Base-by-base conservation (phyloP, 2,888 invertebrate genomes). In the Sipha maydis region DNA sequence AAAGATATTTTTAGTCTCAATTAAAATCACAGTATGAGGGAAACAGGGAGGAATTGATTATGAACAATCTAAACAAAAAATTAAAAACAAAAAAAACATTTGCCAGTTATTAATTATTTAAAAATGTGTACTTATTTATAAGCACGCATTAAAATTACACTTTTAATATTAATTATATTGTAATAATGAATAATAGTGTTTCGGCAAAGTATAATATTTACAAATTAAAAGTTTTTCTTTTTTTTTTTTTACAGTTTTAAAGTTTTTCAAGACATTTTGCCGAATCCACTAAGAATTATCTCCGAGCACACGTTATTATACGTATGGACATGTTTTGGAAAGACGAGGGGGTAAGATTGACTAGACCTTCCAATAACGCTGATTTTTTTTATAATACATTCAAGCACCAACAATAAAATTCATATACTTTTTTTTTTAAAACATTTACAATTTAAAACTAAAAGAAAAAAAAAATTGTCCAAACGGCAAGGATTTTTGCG, bases 361-460 rank as follows among this genome's bases (percentile, higher is more conserved):
- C 88, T 88, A 88, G 88, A 88, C 61, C 73, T 75, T 75, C 48
- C 79, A 69, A 28, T 77, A 83, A 56, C 76, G 73, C 56, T 25
- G 31, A 34, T 31, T 25, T 84, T 83, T 31, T 61, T 61, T 85
- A 85, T n/a, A 86, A 79, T 73, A 80, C 80, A 80, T 86, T 80
- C 41, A 80, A 86, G 86, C 86, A 86, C 86, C 80, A 73, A 73
- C 71, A 73, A 80, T 73, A 73, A 85, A 85, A 85, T 78, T 67
- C 48, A 85, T 78, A 78, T 48, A 83, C 17, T 38, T 31, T 56
- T 73, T 73, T 7, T 21, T 48, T 71, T 73, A 31, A 31, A 83
- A 83, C 73, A 41, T 85, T 31, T 84, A 84, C 84, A 84, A 73
- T 75, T 41, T 67, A 48, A 54, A 61, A 56, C 38, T 77, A 77